These are phyloP conservation scores for Eulimnadia texana DNA, from an alignment of 1,140 invertebrate genomes.

Conservation along the genomic window DNA sequence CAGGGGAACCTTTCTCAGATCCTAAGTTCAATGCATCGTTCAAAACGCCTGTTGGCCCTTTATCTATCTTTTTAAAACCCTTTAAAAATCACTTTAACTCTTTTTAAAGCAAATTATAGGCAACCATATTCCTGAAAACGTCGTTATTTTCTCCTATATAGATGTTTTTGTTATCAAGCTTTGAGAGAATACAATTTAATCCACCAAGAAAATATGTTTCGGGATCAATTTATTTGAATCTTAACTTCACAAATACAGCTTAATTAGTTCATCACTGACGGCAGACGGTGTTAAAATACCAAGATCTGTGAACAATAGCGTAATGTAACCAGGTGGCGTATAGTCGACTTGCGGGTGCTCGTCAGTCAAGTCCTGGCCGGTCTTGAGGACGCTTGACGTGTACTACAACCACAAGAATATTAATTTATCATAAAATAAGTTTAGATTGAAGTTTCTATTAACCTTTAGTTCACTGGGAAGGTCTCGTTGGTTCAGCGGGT, in stretches of 20 bases:
- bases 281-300: conserved; percentile 90
- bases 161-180: too few species aligned
- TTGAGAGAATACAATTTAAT: too few species aligned
- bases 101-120: too few species aligned
- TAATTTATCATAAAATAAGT: conserved; percentile 5
- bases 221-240: too few species aligned
- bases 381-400: conserved; percentile 35
- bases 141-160: too few species aligned
- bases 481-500: conserved; percentile 83
- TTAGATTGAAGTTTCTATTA: conserved; percentile 23
- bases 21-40: too few species aligned
- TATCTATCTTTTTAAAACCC: too few species aligned
- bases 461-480: conserved; percentile 77
- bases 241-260: conserved; percentile 83
- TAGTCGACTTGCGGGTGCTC: conserved; percentile 88
- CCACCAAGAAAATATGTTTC: too few species aligned
- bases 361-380: conserved; percentile 40
- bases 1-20: too few species aligned
- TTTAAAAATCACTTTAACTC: too few species aligned
- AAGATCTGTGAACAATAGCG: conserved; percentile 83
- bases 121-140: too few species aligned
- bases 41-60: too few species aligned
- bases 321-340: conserved; percentile 85
- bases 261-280: conserved; percentile 92
- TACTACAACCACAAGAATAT: conserved; percentile 42